These are phyloP conservation scores for Aphaenogaster ashmeadi DNA, from an alignment of 1,140 invertebrate genomes.

Conservation along the genomic window DNA sequence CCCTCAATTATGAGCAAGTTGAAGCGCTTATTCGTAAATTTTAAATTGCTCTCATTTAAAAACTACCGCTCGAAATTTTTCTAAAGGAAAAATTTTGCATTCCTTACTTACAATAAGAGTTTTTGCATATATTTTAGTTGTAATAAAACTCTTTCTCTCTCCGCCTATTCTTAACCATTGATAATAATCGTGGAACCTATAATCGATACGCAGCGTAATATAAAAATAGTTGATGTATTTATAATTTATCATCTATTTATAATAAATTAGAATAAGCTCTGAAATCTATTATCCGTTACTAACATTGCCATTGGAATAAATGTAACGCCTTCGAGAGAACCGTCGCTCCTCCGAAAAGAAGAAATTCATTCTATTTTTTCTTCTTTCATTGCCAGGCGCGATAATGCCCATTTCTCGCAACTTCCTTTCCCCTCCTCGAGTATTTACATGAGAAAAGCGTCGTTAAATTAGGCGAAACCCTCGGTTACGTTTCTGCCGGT, in stretches of 20 bases:
- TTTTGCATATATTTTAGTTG: constrained; percentile 6
- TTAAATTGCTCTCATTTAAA: neutral
- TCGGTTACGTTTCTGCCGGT: constrained; percentile 43
- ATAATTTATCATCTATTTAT: constrained; percentile 6
- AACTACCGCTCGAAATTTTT: neutral
- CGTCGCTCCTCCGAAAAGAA: neutral
- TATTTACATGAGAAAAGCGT: constrained; percentile 70
- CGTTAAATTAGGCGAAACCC: constrained; percentile 69
- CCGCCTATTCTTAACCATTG: neutral
- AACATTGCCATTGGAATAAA: neutral
- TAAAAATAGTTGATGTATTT: constrained; percentile 18
- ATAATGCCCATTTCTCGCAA: constrained; percentile 32
- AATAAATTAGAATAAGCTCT: neutral
- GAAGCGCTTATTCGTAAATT: neutral
- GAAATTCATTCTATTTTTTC: constrained; percentile 17
- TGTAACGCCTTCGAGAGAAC: neutral
- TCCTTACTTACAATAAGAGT: neutral
- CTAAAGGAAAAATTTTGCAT: neutral
- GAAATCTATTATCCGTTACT: neutral
- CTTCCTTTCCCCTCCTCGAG: constrained; percentile 33
- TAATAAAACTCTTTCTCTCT: constrained; percentile 6
- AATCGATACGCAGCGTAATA: neutral
- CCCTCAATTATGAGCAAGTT: constrained; percentile 2
- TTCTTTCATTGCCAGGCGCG: neutral
- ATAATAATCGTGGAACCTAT: constrained; percentile 20